These are phyloP conservation scores for Pollenia griseotomentosa DNA, from an alignment of 2,888 invertebrate species.

Conservation along the genomic window DNA sequence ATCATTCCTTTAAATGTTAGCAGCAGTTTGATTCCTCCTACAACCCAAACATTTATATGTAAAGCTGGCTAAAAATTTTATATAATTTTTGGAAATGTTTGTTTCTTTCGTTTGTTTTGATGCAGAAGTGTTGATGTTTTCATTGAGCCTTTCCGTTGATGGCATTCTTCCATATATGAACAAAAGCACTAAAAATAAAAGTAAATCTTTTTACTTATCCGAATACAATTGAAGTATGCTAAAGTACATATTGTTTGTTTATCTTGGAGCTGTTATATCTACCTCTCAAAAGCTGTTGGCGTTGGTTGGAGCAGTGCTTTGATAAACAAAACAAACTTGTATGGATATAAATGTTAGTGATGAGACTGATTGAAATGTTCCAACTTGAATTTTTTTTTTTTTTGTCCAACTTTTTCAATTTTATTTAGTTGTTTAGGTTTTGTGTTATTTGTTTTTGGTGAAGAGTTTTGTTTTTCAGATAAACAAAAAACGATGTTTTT, in stretches of 20 bases:
- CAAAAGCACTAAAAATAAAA: constrained; percentile 19
- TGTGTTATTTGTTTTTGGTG: background rate
- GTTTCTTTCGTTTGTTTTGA: background rate
- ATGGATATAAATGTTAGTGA: background rate
- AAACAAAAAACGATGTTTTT: background rate
- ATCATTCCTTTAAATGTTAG: constrained; percentile 26
- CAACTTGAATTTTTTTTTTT: background rate
- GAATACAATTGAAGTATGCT: background rate
- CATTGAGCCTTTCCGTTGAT: constrained; percentile 32
- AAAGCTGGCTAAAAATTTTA: background rate
- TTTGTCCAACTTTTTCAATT: background rate
- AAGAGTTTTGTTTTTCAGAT: background rate
- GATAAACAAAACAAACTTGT: constrained; percentile 24
- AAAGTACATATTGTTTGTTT: constrained; percentile 21
- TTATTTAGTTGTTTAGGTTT: constrained; percentile 20
- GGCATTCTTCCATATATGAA: constrained; percentile 22
- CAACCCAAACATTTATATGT: background rate
- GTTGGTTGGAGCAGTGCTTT: background rate
- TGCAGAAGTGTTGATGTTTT: constrained; percentile 37
- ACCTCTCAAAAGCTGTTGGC: background rate
- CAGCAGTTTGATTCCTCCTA: background rate
- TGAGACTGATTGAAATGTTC: constrained; percentile 43
- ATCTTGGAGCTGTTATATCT: constrained; percentile 2
- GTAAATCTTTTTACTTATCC: background rate
- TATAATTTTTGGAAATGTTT: constrained; percentile 6